Evolutionary conservation across 2,797 vertebrate genomes (phyloP).

Genomic region (Peromyscus eremicus): DNA sequence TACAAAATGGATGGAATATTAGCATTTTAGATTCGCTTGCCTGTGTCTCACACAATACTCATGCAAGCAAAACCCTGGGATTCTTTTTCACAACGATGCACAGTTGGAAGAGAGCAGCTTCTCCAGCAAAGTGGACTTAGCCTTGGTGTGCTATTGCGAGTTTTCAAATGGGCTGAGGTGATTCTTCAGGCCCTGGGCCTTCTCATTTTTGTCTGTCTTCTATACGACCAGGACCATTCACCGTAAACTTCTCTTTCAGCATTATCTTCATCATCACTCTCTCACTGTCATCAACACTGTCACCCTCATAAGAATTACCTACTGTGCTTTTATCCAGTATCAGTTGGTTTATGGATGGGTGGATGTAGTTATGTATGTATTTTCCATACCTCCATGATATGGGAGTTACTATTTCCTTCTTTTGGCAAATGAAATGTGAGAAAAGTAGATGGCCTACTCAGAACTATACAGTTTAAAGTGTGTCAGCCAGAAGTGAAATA

Average conservation of each 20-base stretch:
- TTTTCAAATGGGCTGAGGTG: neutral
- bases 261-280: neutral
- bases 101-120: neutral
- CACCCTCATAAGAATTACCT: too few species aligned
- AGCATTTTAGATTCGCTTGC: neutral
- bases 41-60: neutral
- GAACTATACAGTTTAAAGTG: neutral
- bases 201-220: neutral
- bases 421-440: neutral
- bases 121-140: neutral
- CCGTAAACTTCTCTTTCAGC: neutral
- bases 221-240: neutral
- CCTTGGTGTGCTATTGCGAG: neutral
- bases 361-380: neutral
- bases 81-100: neutral
- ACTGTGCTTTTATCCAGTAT: neutral
- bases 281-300: neutral
- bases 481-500: neutral
- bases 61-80: neutral
- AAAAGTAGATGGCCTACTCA: slow-evolving; percentile 5
- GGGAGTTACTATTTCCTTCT: neutral
- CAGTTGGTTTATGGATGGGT: neutral
- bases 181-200: neutral
- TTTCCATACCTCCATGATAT: neutral
- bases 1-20: neutral